Percentiles rank a stretch among this genome's conserved stretches.
Evolutionary conservation across 1,140 invertebrate species (phyloP).

Genomic region (Sesamia nonagrioides): DNA sequence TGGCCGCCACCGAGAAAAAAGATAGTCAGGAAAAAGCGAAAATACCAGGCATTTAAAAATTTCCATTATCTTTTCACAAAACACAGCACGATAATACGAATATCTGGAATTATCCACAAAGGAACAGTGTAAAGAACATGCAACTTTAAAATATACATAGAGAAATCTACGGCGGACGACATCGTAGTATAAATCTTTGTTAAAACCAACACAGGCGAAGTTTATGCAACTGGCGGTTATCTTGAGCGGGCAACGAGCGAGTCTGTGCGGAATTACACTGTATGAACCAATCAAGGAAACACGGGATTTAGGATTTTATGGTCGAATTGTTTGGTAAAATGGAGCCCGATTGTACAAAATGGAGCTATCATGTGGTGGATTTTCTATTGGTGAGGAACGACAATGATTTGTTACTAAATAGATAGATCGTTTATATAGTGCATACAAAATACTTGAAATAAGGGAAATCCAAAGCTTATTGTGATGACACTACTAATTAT

Average conservation of each 20-base stretch:
- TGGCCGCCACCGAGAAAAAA: too few species aligned
- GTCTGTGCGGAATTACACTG: constrained; percentile 42
- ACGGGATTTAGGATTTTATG: constrained; percentile 43
- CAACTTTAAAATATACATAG: constrained; percentile 45
- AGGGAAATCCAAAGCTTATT: too few species aligned
- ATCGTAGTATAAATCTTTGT: constrained; percentile 62
- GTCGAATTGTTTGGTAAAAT: constrained; percentile 29
- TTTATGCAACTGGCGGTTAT: constrained; percentile 59
- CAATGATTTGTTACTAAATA: neutral
- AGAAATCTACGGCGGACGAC: constrained; percentile 34
- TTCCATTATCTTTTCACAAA: neutral
- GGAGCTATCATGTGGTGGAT: constrained; percentile 5
- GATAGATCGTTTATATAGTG: too few species aligned
- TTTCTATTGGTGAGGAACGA: neutral
- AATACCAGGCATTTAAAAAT: too few species aligned
- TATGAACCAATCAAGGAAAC: constrained; percentile 46
- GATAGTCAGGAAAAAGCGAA: too few species aligned
- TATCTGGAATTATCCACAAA: constrained; percentile 12
- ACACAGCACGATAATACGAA: constrained; percentile 6
- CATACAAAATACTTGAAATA: too few species aligned
- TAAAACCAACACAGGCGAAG: constrained; percentile 56
- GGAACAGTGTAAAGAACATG: constrained; percentile 1
- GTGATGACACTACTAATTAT: too few species aligned
- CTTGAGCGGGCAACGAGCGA: constrained; percentile 18
- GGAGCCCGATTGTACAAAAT: constrained; percentile 17